Percentiles rank a stretch among this genome's conserved stretches.
These are phyloP conservation scores for Malurus cyaneus DNA, from an alignment of 2,113 vertebrate species.

Conservation along the genomic window DNA sequence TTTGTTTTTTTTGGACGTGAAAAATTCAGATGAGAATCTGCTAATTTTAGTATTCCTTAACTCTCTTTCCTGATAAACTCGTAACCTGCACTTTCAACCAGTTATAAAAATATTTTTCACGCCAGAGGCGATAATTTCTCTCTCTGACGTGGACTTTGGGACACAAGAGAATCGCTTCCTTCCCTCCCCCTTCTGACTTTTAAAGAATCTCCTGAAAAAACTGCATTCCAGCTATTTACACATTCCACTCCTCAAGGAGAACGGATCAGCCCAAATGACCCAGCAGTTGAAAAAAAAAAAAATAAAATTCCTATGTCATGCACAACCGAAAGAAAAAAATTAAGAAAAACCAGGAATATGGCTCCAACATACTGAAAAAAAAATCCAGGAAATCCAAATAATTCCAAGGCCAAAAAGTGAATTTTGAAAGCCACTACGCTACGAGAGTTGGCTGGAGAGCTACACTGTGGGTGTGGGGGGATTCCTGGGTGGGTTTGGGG, in stretches of 20 bases:
- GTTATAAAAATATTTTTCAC: conserved; percentile 56
- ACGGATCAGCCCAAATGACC: conserved; percentile 32
- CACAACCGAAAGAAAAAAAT: neutral
- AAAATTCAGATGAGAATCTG: conserved; percentile 45
- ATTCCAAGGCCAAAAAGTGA: neutral
- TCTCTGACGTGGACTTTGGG: conserved; percentile 58
- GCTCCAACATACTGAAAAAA: neutral
- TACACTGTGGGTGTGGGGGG: neutral
- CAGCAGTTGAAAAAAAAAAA: neutral
- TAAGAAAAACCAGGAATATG: neutral
- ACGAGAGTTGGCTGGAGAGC: neutral
- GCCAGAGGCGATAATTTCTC: conserved; percentile 26
- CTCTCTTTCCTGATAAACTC: conserved; percentile 40
- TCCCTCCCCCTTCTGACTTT: conserved; percentile 9
- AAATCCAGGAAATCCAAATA: neutral
- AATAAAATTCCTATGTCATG: conserved; percentile 53
- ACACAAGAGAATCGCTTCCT: conserved; percentile 60
- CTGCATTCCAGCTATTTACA: conserved; percentile 71
- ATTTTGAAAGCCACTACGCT: neutral
- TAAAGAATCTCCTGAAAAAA: conserved; percentile 68
- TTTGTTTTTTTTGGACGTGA: neutral
- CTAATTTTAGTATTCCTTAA: conserved; percentile 31
- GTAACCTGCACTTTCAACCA: conserved; percentile 53
- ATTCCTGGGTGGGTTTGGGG: neutral
- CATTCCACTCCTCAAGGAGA: conserved; percentile 42